Evolutionary conservation across 2,113 vertebrate genomes (phyloP), one percentile per base, ranked within the genome.

Genomic region (Aviceda subcristata): DNA sequence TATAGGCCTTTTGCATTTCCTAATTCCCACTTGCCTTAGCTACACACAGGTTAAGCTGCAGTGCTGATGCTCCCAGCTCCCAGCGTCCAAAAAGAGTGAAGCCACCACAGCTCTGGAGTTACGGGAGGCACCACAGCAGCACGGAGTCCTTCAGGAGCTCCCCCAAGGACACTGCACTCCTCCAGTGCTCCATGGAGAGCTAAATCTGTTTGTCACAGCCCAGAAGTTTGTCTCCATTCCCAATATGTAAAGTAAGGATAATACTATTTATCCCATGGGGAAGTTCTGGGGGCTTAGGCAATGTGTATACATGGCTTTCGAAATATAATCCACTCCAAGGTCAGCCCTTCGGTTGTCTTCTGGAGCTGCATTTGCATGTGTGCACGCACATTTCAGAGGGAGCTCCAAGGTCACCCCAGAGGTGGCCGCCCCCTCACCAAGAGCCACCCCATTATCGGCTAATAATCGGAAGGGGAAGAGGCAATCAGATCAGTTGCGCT

Each of bases 241-340:
- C 94, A 76, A 46, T 91, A 94, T 93, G 88, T 82, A 90, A 95
- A 94, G 74, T 36, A 75, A 92, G 89, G 97, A 95, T 97, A 97
- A 96, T 53, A 67, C 82, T 81, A 67, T 93, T 93, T 95, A 91
- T 94, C 94, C 96, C 90, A 50, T 1, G 23, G 88, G 94, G 56
- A 91, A 93, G 68, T 85, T 91, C 64, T 71, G 79, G 79, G 66
- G 77, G 86, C 86, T 94, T 93, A 88, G 76, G 83, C 86, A 79
- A 51, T 77, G 66, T 69, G 84, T 51, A 55, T 92, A 82, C 45
- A 67, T 5, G 67, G 89, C 74, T 96, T 93, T 93, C 0, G 5
- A 94, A 94, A 94, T 62, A 92, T 71, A 95, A 97, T 88, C 94
- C 86, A 10, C 63, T 84, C 45, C 77, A 85, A 95, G 94, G 95